Base-by-base conservation (phyloP, 2,888 invertebrate species). In the Epinotia ramella region DNA sequence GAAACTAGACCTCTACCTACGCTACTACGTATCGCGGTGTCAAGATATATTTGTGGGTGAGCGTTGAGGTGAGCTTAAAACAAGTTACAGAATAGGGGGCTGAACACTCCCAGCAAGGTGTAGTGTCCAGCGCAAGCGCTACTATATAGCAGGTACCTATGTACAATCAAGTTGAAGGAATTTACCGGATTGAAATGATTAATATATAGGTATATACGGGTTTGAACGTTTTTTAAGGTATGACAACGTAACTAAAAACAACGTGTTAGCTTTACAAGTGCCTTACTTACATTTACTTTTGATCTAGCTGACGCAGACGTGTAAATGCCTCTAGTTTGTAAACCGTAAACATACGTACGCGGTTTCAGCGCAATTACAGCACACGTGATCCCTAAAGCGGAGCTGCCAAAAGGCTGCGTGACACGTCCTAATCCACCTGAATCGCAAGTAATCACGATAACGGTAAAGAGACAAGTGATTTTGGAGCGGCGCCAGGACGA, bases 401-500 rank as follows among this genome's bases (percentile, higher is more conserved):
- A 46, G 60, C 53, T 63, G 40, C 53, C 57, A 57, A 59, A 64
- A 64, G 65, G 65, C 64, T 73, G 69, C 59, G 60, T 71, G 33
- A 64, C 63, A 68, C 67, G 66, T 62, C 63, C 66, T 66, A 67
- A 72, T 67, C 71, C 63, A 53, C 62, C 18, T 40, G 67, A 72
- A 72, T 71, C 76, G 62, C 83, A 79, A 80, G 80, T 80, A 82
- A 84, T 84, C 85, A 84, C 88, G 88, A 88, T 87, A 88, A 88
- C 88, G 85, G 88, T 87, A 87, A 86, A 87, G 88, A 90, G 91
- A 91, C 92, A 91, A 92, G 92, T 91, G 92, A 93, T 91, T 91
- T 91, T 94, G 94, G 94, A 93, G 86, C 89, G 88, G 87, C 84
- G 94, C 94, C 94, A 94, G 92, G 89, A 88, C 89, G 87, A 87